Base-by-base conservation (phyloP, 2,888 invertebrate genomes). In the Lithosia quadra region DNA sequence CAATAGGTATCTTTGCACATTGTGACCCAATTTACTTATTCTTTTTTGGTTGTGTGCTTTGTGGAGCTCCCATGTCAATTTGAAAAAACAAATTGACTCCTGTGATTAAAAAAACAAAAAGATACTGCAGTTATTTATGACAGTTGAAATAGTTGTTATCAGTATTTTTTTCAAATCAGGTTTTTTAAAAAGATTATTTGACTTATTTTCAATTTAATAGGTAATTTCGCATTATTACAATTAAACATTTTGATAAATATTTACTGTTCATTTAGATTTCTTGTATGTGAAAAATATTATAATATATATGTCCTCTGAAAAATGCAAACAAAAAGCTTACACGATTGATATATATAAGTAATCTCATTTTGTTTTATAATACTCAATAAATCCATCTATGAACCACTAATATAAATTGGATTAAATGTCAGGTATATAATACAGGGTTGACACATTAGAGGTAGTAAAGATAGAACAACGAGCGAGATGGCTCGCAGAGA, bases 401-500 rank as follows among this genome's bases (percentile, higher is more conserved):
- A 9, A 49, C 15, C 24, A 43, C 18, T 11, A 11, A 28, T 28
- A n/a, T 49, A 49, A 49, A 49, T 62, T n/a, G 49, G 28, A 9
- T 43, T 11, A 28, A 62, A n/a, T 33, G 13, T 62, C n/a, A 62
- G n/a, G 24, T 49, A 62, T 28, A 28, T 49, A 34, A 49, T 33
- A 65, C 24, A 64, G 58, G 64, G 59, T 36, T 28, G 22, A 55
- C 39, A 68, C 53, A 60, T 61, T 33, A 36, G 55, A 59, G 39
- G 24, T 39, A 39, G 64, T 56, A n/a, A 21, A 68, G 34, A 66
- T 67, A 63, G 56, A 55, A 64, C 67, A 65, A 72, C 66, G 67
- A 65, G 64, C 66, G 67, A 65, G 64, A 68, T 68, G 69, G 73
- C 71, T 74, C 67, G 63, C 67, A 68, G 74, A 77, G 77, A 71